Conservation (phyloP, 2,797 vertebrate species). For the Vultur gryphus region DNA sequence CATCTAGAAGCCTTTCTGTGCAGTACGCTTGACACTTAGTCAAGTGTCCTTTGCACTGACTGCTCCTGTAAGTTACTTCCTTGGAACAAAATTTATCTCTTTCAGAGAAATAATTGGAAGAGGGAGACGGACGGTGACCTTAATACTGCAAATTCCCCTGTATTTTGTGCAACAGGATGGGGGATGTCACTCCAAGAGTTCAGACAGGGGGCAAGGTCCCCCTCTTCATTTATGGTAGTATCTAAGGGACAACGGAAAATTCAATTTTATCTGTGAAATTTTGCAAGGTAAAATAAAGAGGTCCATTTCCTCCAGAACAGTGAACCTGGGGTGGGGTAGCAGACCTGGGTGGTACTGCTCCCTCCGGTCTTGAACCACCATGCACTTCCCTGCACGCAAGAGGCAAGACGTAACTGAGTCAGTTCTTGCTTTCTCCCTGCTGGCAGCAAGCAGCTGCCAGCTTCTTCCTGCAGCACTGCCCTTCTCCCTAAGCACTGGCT, state of each 20-base stretch:
- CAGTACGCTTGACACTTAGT: not conserved
- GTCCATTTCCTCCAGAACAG: not conserved
- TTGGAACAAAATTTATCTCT: not conserved
- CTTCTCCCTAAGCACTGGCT: not conserved
- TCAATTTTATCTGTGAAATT: not conserved
- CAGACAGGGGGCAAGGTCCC: not conserved
- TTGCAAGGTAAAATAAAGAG: not conserved
- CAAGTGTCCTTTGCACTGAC: constrained; percentile 22
- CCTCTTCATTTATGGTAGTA: not conserved
- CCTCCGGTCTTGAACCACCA: not conserved
- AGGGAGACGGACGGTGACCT: not conserved
- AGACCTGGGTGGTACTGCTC: not conserved
- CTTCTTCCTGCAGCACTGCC: not conserved
- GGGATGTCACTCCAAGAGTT: not conserved
- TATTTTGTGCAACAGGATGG: not conserved
- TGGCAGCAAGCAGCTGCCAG: not conserved
- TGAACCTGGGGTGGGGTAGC: not conserved
- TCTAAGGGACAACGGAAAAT: not conserved
- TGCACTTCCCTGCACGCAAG: not conserved
- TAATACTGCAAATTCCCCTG: not conserved
- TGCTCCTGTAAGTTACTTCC: not conserved
- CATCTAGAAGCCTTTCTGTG: not conserved
- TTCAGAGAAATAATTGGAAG: not conserved
- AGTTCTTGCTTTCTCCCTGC: not conserved
- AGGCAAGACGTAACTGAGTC: not conserved